phyloP scores from a whole-genome alignment of 2,797 vertebrate species.

The Pseudochirops corinnae region DNA sequence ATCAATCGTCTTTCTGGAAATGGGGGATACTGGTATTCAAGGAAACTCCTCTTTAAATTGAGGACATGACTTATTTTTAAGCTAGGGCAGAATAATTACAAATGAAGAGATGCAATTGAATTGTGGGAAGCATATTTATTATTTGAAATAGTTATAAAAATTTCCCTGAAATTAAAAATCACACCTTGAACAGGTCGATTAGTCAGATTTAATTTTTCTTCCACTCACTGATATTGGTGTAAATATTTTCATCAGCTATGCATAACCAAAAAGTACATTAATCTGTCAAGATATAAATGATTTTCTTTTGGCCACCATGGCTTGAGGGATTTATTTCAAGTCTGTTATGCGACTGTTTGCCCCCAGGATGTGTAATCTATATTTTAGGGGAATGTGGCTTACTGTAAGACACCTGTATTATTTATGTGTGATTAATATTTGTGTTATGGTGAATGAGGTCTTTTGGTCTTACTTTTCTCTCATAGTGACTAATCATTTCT shows the following conservation, averaged over 20 bases:
- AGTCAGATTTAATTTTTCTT: constrained; percentile 87
- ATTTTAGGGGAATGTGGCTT: constrained; percentile 87
- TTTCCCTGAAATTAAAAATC: constrained; percentile 80
- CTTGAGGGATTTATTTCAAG: constrained; percentile 88
- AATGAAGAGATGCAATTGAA: constrained; percentile 67
- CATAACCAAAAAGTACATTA: constrained; percentile 87
- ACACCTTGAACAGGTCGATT: constrained; percentile 82
- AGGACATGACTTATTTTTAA: constrained; percentile 56
- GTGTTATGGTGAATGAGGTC: constrained; percentile 85
- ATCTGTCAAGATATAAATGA: constrained; percentile 87
- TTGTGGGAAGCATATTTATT: constrained; percentile 66
- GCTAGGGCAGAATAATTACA: constrained; percentile 64
- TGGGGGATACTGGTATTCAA: not conserved
- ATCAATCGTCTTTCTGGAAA: constrained; percentile 17
- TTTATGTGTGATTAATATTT: constrained; percentile 91
- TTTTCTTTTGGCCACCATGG: constrained; percentile 86
- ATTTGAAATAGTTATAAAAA: constrained; percentile 62
- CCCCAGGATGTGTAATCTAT: constrained; percentile 88
- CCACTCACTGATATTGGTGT: constrained; percentile 84
- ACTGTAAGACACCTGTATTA: constrained; percentile 90
- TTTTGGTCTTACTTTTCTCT: constrained; percentile 88
- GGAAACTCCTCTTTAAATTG: constrained; percentile 42
- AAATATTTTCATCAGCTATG: constrained; percentile 88
- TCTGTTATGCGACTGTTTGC: constrained; percentile 84
- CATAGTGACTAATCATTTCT: constrained; percentile 89